phyloP scores from a whole-genome alignment of 2,797 vertebrate genomes.

The Poecile montanus region DNA sequence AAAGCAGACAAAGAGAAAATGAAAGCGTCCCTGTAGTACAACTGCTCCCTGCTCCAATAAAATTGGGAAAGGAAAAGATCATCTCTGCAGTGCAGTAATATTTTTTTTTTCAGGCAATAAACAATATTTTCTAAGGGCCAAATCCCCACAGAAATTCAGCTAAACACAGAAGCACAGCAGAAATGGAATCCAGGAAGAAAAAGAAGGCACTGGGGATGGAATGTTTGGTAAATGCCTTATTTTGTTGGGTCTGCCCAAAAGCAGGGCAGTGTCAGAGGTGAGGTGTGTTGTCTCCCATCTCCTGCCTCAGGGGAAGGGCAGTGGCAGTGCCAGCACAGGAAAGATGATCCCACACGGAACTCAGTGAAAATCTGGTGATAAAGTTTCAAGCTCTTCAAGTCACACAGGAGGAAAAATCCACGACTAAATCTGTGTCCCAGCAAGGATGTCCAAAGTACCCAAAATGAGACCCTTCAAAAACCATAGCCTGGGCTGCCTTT shows the following conservation, averaged over 20 bases:
- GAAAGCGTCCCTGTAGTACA: background rate
- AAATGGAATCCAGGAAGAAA: accelerated
- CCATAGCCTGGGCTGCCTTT: background rate
- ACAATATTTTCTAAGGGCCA: background rate
- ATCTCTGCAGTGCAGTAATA: background rate
- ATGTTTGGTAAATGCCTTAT: background rate
- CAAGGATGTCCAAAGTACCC: background rate
- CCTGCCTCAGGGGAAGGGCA: background rate
- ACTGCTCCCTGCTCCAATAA: background rate
- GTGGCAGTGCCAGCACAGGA: background rate
- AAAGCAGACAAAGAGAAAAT: background rate
- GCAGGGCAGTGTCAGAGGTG: background rate
- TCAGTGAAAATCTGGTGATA: accelerated
- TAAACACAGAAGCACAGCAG: background rate
- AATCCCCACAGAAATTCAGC: background rate
- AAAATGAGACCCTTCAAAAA: background rate
- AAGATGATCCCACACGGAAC: background rate
- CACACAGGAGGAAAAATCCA: background rate
- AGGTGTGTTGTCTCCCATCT: background rate
- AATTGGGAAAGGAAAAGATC: background rate
- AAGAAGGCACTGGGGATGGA: background rate
- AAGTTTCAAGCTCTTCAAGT: background rate
- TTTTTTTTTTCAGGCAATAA: background rate
- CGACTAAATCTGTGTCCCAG: accelerated
- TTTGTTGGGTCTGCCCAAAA: background rate